Conservation (phyloP, 2,113 vertebrate genomes). For the Ceuthmochares aereus region DNA sequence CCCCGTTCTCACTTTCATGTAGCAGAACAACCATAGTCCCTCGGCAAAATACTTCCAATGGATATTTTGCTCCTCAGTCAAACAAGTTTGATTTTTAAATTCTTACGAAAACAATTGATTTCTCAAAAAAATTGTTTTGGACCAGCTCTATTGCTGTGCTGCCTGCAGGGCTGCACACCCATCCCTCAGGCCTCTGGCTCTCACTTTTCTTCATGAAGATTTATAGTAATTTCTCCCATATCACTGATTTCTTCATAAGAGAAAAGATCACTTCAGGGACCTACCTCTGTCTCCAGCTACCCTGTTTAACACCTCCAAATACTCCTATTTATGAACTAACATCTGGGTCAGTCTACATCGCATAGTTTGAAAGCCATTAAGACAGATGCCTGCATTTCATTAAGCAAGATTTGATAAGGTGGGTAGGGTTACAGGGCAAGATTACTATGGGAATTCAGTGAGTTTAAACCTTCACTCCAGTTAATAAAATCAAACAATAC, state of each 20-base stretch:
- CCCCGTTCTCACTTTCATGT: neutral
- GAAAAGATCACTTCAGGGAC: conserved; percentile 54
- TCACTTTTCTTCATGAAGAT: conserved; percentile 33
- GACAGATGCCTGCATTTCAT: conserved; percentile 70
- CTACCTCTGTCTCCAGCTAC: conserved; percentile 28
- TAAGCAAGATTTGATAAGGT: conserved; percentile 55
- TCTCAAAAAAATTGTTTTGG: neutral
- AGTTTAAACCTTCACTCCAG: conserved; percentile 61
- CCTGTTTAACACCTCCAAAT: conserved; percentile 49
- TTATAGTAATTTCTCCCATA: conserved; percentile 50
- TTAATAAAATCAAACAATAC: conserved; percentile 72
- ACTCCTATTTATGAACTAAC: conserved; percentile 56
- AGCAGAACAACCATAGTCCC: neutral
- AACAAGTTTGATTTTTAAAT: neutral
- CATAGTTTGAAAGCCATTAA: conserved; percentile 51
- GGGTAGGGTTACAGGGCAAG: conserved; percentile 57
- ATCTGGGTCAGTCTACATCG: conserved; percentile 42
- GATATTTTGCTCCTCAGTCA: neutral
- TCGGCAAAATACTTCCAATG: neutral
- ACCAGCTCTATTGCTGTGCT: neutral
- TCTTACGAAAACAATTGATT: neutral
- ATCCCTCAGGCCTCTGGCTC: neutral
- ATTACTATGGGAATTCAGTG: conserved; percentile 57
- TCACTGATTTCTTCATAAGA: conserved; percentile 49
- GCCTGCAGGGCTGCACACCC: neutral